phyloP scores from a whole-genome alignment of 2,888 invertebrate genomes.

The Agrotis clavis region DNA sequence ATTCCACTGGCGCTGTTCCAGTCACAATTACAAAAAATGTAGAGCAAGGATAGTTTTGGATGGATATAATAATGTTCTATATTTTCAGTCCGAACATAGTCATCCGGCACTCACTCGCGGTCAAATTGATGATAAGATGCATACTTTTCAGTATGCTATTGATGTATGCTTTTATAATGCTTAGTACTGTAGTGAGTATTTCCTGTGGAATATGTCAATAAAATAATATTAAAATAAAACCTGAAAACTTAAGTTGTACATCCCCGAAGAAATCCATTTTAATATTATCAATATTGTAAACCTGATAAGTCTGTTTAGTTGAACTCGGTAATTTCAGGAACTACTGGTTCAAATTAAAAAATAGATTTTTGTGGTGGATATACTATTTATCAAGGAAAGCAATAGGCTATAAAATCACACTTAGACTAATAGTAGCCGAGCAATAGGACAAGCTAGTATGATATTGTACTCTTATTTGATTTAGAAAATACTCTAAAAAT shows the following conservation, averaged over 20 bases:
- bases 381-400: too few relatives aligned
- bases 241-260: background rate
- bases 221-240: background rate
- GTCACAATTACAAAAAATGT: slow-evolving; percentile 24
- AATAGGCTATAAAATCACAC: too few relatives aligned
- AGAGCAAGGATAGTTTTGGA: slow-evolving; percentile 32
- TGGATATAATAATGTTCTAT: slow-evolving; percentile 1
- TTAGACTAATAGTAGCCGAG: too few relatives aligned
- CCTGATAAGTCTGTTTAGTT: too few relatives aligned
- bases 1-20: slow-evolving; percentile 44
- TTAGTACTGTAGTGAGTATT: background rate
- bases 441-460: background rate
- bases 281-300: too few relatives aligned
- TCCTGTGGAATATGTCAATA: slow-evolving; percentile 17
- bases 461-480: background rate
- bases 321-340: too few relatives aligned
- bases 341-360: too few relatives aligned
- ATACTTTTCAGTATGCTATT: slow-evolving; percentile 14
- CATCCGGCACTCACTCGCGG: slow-evolving; percentile 19
- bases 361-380: too few relatives aligned
- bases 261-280: background rate
- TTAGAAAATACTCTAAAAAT: background rate
- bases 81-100: slow-evolving; percentile 15
- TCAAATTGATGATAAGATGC: slow-evolving; percentile 7
- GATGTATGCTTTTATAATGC: background rate